Percentiles rank a stretch among this genome's conserved stretches.
Evolutionary conservation across 2,797 vertebrate species (phyloP).

Genomic region (Hylomyscus alleni): DNA sequence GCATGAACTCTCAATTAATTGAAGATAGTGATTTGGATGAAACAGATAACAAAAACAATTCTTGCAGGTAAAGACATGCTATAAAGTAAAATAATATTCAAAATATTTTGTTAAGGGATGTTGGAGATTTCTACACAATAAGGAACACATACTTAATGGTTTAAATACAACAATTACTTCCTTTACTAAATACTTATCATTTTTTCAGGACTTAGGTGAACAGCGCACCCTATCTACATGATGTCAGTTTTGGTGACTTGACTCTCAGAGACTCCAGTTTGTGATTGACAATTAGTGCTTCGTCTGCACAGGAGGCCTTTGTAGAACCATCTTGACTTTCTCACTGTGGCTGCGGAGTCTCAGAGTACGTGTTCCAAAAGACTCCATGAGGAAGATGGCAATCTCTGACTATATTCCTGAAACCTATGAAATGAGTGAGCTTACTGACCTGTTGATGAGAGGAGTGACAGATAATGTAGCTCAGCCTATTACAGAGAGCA

Average conservation of each 20-base stretch:
- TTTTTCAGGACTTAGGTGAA: not conserved
- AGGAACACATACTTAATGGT: not conserved
- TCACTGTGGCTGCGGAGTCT: not conserved
- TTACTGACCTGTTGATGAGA: not conserved
- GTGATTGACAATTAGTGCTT: not conserved
- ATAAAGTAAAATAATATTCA: constrained; percentile 13
- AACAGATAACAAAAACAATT: not conserved
- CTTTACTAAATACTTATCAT: not conserved
- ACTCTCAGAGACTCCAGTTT: not conserved
- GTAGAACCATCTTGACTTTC: not conserved
- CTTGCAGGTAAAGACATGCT: not conserved
- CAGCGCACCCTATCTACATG: not conserved
- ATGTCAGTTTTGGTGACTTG: not conserved
- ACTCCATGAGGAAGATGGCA: not conserved
- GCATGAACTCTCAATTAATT: not conserved
- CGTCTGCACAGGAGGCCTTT: not conserved
- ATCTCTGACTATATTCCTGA: not conserved
- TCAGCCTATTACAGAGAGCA: not conserved
- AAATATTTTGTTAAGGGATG: not conserved
- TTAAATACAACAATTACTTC: not conserved
- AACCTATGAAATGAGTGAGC: not conserved
- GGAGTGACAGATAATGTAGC: not conserved
- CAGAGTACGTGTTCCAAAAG: not conserved
- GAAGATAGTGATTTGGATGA: not conserved
- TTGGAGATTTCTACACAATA: not conserved